phyloP scores from a whole-genome alignment of 2,888 invertebrate species.

The Antheraea assamensis region DNA sequence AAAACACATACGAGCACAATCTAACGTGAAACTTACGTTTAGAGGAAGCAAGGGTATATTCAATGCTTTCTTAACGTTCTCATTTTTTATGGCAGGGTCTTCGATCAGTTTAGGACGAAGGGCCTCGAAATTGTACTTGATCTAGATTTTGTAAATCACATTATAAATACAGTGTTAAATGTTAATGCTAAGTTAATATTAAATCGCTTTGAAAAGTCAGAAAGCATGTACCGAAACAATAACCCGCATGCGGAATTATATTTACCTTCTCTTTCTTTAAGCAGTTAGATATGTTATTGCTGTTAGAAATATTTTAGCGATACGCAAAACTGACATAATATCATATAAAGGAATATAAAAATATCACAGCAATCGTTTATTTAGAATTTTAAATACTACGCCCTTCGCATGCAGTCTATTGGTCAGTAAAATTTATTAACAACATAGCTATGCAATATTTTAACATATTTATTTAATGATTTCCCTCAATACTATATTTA shows the following conservation, averaged over 20 bases:
- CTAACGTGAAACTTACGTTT: slow-evolving; percentile 83
- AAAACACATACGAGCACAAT: slow-evolving; percentile 20
- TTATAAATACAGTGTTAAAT: slow-evolving; percentile 15
- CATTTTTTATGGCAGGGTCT: slow-evolving; percentile 84
- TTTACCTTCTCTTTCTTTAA: background rate
- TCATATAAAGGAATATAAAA: background rate
- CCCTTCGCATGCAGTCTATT: background rate
- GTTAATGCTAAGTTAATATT: background rate
- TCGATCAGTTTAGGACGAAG: slow-evolving; percentile 85
- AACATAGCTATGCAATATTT: no score
- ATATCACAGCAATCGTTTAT: background rate
- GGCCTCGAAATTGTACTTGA: slow-evolving; percentile 88
- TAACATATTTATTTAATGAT: no score
- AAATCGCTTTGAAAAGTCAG: background rate
- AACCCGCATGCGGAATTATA: background rate
- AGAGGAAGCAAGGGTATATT: slow-evolving; percentile 88
- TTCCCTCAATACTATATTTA: background rate
- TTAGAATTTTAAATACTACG: background rate
- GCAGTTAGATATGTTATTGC: no score
- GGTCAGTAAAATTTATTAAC: background rate
- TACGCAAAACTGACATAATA: background rate
- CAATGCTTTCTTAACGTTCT: slow-evolving; percentile 75
- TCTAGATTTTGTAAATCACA: slow-evolving; percentile 74
- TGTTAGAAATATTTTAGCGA: background rate
- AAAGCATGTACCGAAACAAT: background rate